phyloP scores from a whole-genome alignment of 2,888 invertebrate species.

The Drosophila sordidapex region DNA sequence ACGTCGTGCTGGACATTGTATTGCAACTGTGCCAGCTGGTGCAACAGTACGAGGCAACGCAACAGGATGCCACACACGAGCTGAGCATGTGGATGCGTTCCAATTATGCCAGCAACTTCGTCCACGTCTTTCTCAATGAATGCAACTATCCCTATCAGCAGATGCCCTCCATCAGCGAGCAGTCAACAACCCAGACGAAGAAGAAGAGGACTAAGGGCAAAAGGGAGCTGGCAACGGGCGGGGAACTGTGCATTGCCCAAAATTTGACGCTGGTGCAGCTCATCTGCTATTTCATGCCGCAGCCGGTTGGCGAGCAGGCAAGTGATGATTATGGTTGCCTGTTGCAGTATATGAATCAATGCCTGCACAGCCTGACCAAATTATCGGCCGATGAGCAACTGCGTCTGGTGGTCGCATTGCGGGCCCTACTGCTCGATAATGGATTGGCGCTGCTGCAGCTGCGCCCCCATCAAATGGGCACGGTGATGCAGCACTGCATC shows the following conservation, averaged over 20 bases:
- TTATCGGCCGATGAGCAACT: conserved; percentile 60
- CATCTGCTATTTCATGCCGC: conserved; percentile 85
- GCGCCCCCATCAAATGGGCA: conserved; percentile 66
- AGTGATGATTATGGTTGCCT: conserved; percentile 43
- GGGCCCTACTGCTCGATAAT: conserved; percentile 69
- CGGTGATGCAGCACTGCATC: conserved; percentile 76
- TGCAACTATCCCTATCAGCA: conserved; percentile 83
- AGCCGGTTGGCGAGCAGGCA: conserved; percentile 32
- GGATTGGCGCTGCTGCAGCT: conserved; percentile 59
- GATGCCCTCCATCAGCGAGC: conserved; percentile 10
- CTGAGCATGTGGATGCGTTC: conserved; percentile 86
- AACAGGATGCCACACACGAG: conserved; percentile 77
- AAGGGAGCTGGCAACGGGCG: conserved; percentile 49
- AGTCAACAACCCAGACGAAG: not conserved
- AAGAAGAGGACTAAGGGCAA: conserved; percentile 27
- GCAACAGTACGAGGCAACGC: conserved; percentile 76
- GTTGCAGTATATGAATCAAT: conserved; percentile 43
- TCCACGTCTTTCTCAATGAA: conserved; percentile 85
- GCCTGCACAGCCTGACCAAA: conserved; percentile 44
- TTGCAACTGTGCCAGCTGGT: conserved; percentile 87
- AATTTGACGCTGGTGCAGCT: conserved; percentile 86
- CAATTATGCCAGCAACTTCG: conserved; percentile 86
- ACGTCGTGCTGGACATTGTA: conserved; percentile 88
- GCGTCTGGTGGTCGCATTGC: conserved; percentile 70
- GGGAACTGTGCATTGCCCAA: conserved; percentile 85